Percentiles rank a stretch among this genome's conserved stretches.
Evolutionary conservation across 2,797 vertebrate species (phyloP).

Genomic region (Crenuchus spilurus): DNA sequence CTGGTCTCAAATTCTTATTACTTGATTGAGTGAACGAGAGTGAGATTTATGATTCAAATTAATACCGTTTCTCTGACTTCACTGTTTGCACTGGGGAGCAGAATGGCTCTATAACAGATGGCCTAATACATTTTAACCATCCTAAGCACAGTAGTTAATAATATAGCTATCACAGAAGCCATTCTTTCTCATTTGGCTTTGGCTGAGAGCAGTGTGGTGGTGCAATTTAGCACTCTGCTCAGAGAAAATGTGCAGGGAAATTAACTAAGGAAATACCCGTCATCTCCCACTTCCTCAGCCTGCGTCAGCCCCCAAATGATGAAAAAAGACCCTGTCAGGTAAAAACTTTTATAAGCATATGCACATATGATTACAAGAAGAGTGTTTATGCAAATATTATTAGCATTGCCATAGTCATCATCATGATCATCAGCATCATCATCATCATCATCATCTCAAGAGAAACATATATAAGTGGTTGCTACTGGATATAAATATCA

Average conservation of each 20-base stretch:
- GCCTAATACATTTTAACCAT: conserved; percentile 73
- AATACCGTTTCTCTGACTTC: conserved; percentile 76
- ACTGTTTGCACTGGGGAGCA: conserved; percentile 75
- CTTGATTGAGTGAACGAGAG: conserved; percentile 75
- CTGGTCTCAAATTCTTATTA: conserved; percentile 67
- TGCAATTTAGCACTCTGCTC: conserved; percentile 49
- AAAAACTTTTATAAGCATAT: conserved; percentile 36
- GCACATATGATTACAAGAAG: conserved; percentile 26
- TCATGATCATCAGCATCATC: conserved; percentile 22
- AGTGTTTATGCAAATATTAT: conserved; percentile 42
- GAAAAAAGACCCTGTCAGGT: conserved; percentile 39
- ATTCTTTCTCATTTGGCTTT: conserved; percentile 77
- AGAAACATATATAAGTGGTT: conserved; percentile 29
- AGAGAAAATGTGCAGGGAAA: conserved; percentile 67
- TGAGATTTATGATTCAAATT: conserved; percentile 78
- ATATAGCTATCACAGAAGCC: conserved; percentile 75
- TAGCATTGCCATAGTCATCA: conserved; percentile 11
- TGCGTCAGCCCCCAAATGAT: conserved; percentile 25
- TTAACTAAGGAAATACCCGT: conserved; percentile 70
- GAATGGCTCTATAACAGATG: conserved; percentile 77
- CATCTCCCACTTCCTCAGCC: conserved; percentile 53
- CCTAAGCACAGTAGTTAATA: conserved; percentile 75
- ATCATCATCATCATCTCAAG: conserved; percentile 9
- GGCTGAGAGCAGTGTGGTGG: conserved; percentile 39
- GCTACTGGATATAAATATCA: conserved; percentile 17